Evolutionary conservation across 2,888 invertebrate genomes (phyloP), one percentile per base, ranked within the genome.

Genomic region (Chalcosyrphus nemorum): DNA sequence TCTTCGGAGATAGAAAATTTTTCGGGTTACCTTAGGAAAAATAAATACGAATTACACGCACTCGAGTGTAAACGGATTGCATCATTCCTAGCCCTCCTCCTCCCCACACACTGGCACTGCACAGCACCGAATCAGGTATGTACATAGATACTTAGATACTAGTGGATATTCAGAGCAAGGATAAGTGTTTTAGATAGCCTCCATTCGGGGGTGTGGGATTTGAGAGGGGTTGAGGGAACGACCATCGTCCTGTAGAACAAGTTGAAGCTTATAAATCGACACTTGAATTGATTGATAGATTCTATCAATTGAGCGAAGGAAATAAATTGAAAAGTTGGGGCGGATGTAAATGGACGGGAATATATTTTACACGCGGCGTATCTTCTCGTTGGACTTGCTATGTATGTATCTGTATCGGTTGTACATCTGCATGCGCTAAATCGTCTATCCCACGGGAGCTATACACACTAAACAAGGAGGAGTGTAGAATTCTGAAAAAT

Each of bases 231-330:
- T 35, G 52, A n/a, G n/a, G n/a, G n/a, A n/a, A n/a, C n/a, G 52
- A 61, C 50, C 56, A 13, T 47, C n/a, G 63, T 66, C 59, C 41
- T 41, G 47, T 68, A 29, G 52, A 66, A 66, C 66, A 56, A 47
- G 66, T 59, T 77, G 76, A 59, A 82, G 72, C 82, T 78, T 82
- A 84, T 84, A 84, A 80, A 84, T 84, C 84, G 84, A 84, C 84
- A 80, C 84, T 80, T 70, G 70, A 80, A 75, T 80, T 84, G 84
- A 84, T 84, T 80, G 84, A 84, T 84, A 78, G 80, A 80, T 80
- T 70, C 84, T 84, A 84, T 84, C 84, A 84, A 84, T 80, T 80
- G 80, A 74, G 80, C 84, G 78, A 75, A 80, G 70, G 75, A 84
- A 84, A 84, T 84, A 84, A 84, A 84, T 84, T 84, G 80, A 74